These are phyloP conservation scores for Nesometra sesokonis DNA, from an alignment of 35 echinoderm and acorn worm genomes.

Conservation along the genomic window DNA sequence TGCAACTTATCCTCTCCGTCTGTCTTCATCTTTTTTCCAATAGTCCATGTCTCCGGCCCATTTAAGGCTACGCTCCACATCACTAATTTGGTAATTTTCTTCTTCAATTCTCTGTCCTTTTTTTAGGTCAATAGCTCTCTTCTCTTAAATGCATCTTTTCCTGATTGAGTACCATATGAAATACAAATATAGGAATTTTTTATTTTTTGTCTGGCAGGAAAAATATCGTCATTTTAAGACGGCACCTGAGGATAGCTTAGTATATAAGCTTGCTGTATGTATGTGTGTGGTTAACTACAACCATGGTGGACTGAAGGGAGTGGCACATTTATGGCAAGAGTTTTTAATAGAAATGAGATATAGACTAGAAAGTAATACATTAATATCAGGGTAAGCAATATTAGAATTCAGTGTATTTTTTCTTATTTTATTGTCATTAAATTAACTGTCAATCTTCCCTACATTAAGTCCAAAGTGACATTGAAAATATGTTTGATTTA, in stretches of 20 bases:
- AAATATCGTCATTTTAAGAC: constrained; percentile 89
- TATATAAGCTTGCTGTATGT: constrained; percentile 56
- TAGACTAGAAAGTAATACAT: constrained; percentile 71
- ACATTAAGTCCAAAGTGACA: not conserved
- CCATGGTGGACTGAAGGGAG: constrained; percentile 81
- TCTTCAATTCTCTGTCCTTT: too few relatives aligned
- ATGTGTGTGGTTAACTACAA: constrained; percentile 86
- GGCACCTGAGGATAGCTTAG: constrained; percentile 50
- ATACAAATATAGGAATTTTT: not conserved
- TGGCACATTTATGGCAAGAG: constrained; percentile 93
- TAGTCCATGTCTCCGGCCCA: too few relatives aligned
- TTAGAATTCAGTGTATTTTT: not conserved
- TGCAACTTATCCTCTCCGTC: too few relatives aligned
- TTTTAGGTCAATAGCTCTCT: too few relatives aligned
- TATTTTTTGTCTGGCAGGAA: constrained; percentile 24
- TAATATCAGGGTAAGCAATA: constrained; percentile 30
- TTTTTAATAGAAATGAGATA: constrained; percentile 96
- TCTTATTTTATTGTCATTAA: not conserved
- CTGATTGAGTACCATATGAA: too few relatives aligned
- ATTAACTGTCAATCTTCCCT: not conserved
- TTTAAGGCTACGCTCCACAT: too few relatives aligned
- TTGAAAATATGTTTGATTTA: too few relatives aligned
- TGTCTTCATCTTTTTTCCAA: too few relatives aligned
- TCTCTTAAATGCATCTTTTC: too few relatives aligned
- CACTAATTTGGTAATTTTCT: too few relatives aligned